Conservation (phyloP, 1,140 invertebrate genomes). For the Frieseomelitta varia region DNA sequence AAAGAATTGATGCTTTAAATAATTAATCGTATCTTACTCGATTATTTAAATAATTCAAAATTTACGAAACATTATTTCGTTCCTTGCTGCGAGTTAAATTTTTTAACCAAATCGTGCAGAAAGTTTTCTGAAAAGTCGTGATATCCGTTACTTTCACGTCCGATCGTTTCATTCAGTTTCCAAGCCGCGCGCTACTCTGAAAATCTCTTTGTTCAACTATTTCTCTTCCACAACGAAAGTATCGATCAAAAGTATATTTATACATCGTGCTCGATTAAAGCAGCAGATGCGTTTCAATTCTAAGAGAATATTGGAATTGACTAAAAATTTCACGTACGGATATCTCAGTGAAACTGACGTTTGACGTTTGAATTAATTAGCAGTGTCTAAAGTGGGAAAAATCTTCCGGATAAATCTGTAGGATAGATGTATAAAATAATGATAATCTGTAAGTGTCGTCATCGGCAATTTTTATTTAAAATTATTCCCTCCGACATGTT, state of each 20-base stretch:
- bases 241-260: too few species aligned
- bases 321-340: neutral
- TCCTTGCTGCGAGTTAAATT: neutral
- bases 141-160: neutral
- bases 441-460: too few species aligned
- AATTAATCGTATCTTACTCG: too few species aligned
- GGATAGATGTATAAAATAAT: too few species aligned
- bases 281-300: too few species aligned
- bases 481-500: neutral
- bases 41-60: too few species aligned
- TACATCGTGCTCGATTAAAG: neutral
- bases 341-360: neutral
- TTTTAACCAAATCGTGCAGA: neutral
- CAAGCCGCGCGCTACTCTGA: neutral
- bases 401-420: neutral
- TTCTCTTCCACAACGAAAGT: neutral
- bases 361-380: slow-evolving; percentile 15
- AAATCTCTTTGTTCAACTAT: neutral
- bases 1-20: too few species aligned
- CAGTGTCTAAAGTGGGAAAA: neutral
- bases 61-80: too few species aligned
- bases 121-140: neutral
- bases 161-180: neutral
- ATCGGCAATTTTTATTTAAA: too few species aligned
- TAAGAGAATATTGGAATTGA: neutral